Percentiles rank a stretch among this genome's conserved stretches.
phyloP scores from a whole-genome alignment of 2,797 vertebrate species.

The Mormyrops attenuatus region DNA sequence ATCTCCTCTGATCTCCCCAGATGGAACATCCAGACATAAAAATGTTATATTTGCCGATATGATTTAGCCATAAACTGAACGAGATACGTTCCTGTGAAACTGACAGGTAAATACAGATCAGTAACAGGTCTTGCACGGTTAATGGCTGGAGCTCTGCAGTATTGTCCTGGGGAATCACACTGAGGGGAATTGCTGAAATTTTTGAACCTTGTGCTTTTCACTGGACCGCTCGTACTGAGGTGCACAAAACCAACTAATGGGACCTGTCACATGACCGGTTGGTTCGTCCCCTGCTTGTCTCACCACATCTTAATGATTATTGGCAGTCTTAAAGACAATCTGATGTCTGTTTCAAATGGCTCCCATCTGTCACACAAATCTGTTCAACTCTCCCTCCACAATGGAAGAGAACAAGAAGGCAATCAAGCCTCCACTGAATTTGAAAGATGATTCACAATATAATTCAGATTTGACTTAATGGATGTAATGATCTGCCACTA shows the following conservation, averaged over 20 bases:
- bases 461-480: constrained; percentile 16
- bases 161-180: neutral
- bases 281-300: constrained; percentile 7
- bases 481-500: constrained; percentile 6
- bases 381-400: constrained; percentile 15
- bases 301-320: constrained; percentile 17
- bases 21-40: neutral
- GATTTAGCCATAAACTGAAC: neutral
- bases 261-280: neutral
- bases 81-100: neutral
- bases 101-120: neutral
- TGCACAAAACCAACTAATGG: neutral
- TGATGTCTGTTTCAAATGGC: constrained; percentile 22
- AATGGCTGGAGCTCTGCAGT: neutral
- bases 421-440: constrained; percentile 11
- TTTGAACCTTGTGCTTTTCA: neutral
- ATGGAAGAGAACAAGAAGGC: neutral
- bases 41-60: neutral
- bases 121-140: neutral
- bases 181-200: neutral
- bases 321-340: constrained; percentile 18
- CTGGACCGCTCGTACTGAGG: neutral
- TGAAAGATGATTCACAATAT: constrained; percentile 9
- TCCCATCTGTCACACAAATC: constrained; percentile 22
- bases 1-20: neutral